Percentiles rank a stretch among this genome's conserved stretches.
Evolutionary conservation across 2,113 vertebrate genomes (phyloP).

Genomic region (Silurus meridionalis): DNA sequence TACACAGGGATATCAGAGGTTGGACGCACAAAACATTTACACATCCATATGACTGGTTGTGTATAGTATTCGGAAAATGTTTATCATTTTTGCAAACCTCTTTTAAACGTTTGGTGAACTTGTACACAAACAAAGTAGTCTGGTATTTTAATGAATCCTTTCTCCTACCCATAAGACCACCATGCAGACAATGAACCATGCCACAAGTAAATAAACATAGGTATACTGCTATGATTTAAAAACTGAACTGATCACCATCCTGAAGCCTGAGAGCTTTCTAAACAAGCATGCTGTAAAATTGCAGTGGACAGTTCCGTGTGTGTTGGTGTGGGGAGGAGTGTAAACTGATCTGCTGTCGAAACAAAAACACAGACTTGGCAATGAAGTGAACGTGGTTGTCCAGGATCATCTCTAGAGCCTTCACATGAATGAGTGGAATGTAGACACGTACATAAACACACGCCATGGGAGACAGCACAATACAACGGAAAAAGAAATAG

Average conservation of each 20-base stretch:
- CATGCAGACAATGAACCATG: background rate
- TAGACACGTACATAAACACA: conserved; percentile 20
- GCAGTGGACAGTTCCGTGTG: background rate
- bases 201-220: background rate
- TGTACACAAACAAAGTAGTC: background rate
- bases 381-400: conserved; percentile 21
- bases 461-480: background rate
- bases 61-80: background rate
- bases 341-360: conserved; percentile 31
- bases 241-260: background rate
- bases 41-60: background rate
- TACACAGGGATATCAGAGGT: background rate
- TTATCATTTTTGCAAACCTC: background rate
- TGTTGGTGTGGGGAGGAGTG: conserved; percentile 1
- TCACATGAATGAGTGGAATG: conserved; percentile 48
- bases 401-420: conserved; percentile 37
- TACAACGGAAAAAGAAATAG: background rate
- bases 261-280: background rate
- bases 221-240: background rate
- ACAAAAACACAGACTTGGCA: conserved; percentile 44
- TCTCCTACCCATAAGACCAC: background rate
- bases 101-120: background rate
- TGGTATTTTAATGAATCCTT: background rate
- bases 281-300: background rate
- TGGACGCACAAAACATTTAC: background rate